Base-by-base conservation (phyloP, 1,140 invertebrate genomes). In the Brachystomella parvula region DNA sequence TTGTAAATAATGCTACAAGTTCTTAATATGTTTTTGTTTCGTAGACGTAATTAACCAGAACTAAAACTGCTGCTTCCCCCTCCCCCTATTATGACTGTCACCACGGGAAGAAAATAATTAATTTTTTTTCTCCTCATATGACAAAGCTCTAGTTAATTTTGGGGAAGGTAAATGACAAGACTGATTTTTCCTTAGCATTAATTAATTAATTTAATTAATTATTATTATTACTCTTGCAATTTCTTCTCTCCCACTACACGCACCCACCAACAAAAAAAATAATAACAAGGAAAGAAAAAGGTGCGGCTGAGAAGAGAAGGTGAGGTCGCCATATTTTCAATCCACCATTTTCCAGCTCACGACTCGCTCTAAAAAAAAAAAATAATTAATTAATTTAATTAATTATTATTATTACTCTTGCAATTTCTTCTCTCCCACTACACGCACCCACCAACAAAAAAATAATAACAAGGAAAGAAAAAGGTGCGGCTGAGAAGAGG, bases 1-100 rank as follows among this genome's bases (percentile, higher is more conserved):
- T 53, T 26, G 49, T 53, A 53, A 53, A 53, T 24, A 53, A 53
- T 53, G 49, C 49, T 53, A 53, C 12, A 53, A 53, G 49, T 12
- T 12, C n/a, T 44, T 44, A 12, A n/a, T 44, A 12, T 44, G 39
- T 44, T 44, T 53, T 53, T 53, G 24, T 24, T n/a, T n/a, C n/a
- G n/a, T n/a, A n/a, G n/a, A n/a, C n/a, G n/a, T n/a, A n/a, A n/a
- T n/a, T n/a, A n/a, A n/a, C n/a, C n/a, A n/a, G n/a, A n/a, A n/a
- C n/a, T n/a, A n/a, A n/a, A n/a, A n/a, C n/a, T n/a, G n/a, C n/a
- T n/a, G n/a, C n/a, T n/a, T n/a, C n/a, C n/a, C n/a, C n/a, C n/a
- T n/a, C n/a, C n/a, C n/a, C n/a, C n/a, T n/a, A n/a, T n/a, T n/a
- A n/a, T n/a, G n/a, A n/a, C n/a, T n/a, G n/a, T n/a, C n/a, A n/a